phyloP scores from a whole-genome alignment of 2,113 vertebrate genomes.

The Seriola aureovittata region DNA sequence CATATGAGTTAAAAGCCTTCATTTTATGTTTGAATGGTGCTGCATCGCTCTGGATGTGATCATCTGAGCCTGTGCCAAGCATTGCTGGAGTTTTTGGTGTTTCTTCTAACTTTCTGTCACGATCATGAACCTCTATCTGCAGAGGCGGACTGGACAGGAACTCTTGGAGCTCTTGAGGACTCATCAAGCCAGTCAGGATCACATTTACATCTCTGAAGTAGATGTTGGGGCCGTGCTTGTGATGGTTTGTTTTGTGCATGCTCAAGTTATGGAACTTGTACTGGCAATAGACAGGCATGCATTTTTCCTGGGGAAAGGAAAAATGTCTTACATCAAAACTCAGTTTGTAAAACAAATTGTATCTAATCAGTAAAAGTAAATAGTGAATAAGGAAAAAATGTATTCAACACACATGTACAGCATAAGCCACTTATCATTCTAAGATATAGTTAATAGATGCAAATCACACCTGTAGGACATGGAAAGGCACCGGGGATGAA shows the following conservation, averaged over 20 bases:
- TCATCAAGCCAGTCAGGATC: slow-evolving; percentile 84
- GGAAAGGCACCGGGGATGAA: slow-evolving; percentile 77
- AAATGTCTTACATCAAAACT: neutral
- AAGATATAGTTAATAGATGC: neutral
- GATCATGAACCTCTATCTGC: slow-evolving; percentile 89
- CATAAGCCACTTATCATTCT: neutral
- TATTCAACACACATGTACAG: neutral
- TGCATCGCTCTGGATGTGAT: slow-evolving; percentile 62
- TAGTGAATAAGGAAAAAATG: neutral
- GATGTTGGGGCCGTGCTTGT: slow-evolving; percentile 78
- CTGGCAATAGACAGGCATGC: slow-evolving; percentile 88
- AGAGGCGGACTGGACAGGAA: slow-evolving; percentile 86
- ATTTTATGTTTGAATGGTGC: slow-evolving; percentile 3
- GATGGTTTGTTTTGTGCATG: slow-evolving; percentile 80
- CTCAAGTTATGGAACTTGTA: slow-evolving; percentile 84
- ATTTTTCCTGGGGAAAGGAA: slow-evolving; percentile 77
- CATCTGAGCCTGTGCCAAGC: slow-evolving; percentile 74
- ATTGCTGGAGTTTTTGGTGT: slow-evolving; percentile 38
- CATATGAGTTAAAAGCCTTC: slow-evolving; percentile 76
- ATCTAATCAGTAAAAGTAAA: neutral
- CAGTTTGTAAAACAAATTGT: neutral
- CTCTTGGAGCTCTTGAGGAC: slow-evolving; percentile 77
- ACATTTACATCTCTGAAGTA: slow-evolving; percentile 88
- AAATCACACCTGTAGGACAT: slow-evolving; percentile 82
- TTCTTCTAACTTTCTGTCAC: slow-evolving; percentile 80